A percentile compares a stretch with the other conserved stretches of the same genome.
These are phyloP conservation scores for Spicauda simplicius DNA, from an alignment of 2,888 invertebrate genomes.

Conservation along the genomic window DNA sequence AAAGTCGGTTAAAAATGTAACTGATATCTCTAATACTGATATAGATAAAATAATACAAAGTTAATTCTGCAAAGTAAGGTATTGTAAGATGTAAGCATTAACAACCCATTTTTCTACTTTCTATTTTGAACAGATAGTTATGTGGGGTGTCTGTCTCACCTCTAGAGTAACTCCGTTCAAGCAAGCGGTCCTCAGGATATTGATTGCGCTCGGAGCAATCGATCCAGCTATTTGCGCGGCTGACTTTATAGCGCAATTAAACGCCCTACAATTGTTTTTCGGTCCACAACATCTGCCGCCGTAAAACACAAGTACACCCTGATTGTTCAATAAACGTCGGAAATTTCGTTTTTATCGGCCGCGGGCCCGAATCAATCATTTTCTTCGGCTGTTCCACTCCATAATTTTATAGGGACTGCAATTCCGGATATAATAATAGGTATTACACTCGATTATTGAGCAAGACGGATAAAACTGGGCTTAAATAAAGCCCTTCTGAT, in stretches of 20 bases:
- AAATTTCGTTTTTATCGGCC: conserved; percentile 37
- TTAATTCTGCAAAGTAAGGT: too few species aligned
- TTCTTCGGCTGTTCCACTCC: conserved; percentile 19
- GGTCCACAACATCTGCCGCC: conserved; percentile 37
- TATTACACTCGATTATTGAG: not conserved
- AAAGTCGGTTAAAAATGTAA: too few species aligned
- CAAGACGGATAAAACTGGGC: not conserved
- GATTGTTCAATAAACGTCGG: conserved; percentile 39
- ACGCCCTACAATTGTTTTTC: conserved; percentile 43
- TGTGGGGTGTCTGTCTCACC: too few species aligned
- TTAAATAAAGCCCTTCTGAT: too few species aligned
- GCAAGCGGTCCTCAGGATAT: conserved; percentile 2
- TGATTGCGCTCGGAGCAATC: conserved; percentile 18
- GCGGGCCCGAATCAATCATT: conserved; percentile 35
- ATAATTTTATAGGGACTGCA: conserved; percentile 28
- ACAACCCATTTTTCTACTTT: too few species aligned
- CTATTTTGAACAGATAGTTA: too few species aligned
- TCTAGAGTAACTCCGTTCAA: not conserved
- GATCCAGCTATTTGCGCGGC: conserved; percentile 28
- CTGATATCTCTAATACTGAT: too few species aligned
- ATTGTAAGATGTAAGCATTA: too few species aligned
- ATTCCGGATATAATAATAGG: conserved; percentile 7
- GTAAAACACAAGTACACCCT: conserved; percentile 37
- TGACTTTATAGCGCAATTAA: conserved; percentile 43
- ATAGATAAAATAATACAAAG: too few species aligned